These are phyloP conservation scores for Andrena cerasifolii DNA, from an alignment of 1,140 invertebrate genomes.

Conservation along the genomic window DNA sequence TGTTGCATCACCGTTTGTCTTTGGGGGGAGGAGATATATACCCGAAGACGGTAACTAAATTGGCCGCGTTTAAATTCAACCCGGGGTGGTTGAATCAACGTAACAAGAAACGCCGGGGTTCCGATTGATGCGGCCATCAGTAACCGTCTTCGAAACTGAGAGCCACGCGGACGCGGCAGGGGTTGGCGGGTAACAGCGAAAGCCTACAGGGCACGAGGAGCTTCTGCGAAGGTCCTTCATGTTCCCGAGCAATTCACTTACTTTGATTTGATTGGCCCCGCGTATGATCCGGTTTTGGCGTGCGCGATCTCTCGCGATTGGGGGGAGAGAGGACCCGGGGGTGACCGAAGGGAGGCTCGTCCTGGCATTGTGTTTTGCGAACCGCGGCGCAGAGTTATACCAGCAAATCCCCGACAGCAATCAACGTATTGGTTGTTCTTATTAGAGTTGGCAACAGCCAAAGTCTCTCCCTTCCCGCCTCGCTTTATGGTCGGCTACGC, in stretches of 20 bases:
- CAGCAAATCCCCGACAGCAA: slow-evolving; percentile 67
- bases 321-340: slow-evolving; percentile 21
- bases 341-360: slow-evolving; percentile 41
- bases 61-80: slow-evolving; percentile 39
- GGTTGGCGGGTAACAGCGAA: not conserved
- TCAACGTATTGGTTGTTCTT: slow-evolving; percentile 77
- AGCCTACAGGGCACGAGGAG: slow-evolving; percentile 50
- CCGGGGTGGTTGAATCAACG: slow-evolving; percentile 5
- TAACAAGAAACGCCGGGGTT: slow-evolving; percentile 25
- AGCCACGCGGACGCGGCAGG: not conserved
- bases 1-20: slow-evolving; percentile 20
- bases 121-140: slow-evolving; percentile 36
- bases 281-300: slow-evolving; percentile 69
- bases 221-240: slow-evolving; percentile 54
- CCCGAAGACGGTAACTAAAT: slow-evolving; percentile 6
- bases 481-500: slow-evolving; percentile 65
- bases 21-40: not conserved
- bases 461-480: slow-evolving; percentile 36
- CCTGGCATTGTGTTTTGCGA: slow-evolving; percentile 71
- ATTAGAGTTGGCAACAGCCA: slow-evolving; percentile 74
- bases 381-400: slow-evolving; percentile 61
- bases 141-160: slow-evolving; percentile 12
- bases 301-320: slow-evolving; percentile 29
- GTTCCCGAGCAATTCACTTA: slow-evolving; percentile 77
- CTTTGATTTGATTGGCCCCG: slow-evolving; percentile 80